Percentiles rank a stretch among this genome's conserved stretches.
These are phyloP conservation scores for Erpornis zantholeuca DNA, from an alignment of 2,113 vertebrate genomes.

Conservation along the genomic window DNA sequence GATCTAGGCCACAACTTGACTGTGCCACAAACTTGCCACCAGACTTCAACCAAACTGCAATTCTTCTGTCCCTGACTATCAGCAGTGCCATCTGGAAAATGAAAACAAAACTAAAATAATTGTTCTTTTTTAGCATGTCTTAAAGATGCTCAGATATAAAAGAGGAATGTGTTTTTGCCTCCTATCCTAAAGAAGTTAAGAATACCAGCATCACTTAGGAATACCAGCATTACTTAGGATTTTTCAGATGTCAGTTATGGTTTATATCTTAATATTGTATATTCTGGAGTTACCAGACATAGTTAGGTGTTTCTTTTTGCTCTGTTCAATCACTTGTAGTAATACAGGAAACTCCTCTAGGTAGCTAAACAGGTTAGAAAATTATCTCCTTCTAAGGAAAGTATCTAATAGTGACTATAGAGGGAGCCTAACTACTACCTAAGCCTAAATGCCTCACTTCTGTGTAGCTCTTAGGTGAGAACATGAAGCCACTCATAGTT, in stretches of 20 bases:
- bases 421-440: conserved; percentile 31
- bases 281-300: not conserved
- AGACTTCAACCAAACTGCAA: not conserved
- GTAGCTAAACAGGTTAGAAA: not conserved
- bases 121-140: not conserved
- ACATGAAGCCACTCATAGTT: not conserved
- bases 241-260: not conserved
- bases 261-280: not conserved
- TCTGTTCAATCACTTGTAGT: not conserved
- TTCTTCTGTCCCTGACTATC: not conserved
- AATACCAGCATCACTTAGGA: not conserved
- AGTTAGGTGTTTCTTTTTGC: not conserved
- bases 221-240: not conserved
- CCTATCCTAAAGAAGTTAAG: not conserved
- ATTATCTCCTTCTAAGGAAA: not conserved
- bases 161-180: not conserved
- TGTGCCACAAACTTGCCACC: not conserved
- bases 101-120: not conserved
- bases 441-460: not conserved
- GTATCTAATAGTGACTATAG: conserved; percentile 6
- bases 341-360: not conserved
- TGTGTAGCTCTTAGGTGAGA: not conserved
- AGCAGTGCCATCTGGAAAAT: not conserved
- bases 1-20: not conserved
- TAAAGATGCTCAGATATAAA: not conserved